phyloP scores from a whole-genome alignment of 2,888 invertebrate species.

The Crossocerus cetratus region DNA sequence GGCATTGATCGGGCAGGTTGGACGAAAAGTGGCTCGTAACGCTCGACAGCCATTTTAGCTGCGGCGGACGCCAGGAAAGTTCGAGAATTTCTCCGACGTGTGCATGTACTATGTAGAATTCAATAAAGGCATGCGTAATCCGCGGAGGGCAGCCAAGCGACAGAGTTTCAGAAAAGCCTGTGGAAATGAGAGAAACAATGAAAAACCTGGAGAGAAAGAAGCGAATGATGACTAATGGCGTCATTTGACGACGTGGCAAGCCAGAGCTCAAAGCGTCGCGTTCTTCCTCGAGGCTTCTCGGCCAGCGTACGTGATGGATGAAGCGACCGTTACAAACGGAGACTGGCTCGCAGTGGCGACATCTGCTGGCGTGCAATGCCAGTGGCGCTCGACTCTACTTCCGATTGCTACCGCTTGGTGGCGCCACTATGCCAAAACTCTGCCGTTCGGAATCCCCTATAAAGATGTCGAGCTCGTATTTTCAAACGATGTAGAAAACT shows the following conservation, averaged over 20 bases:
- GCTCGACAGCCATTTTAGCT: constrained; percentile 15
- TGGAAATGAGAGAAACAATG: neutral
- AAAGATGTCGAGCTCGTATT: neutral
- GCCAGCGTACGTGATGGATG: constrained; percentile 47
- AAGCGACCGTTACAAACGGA: constrained; percentile 55
- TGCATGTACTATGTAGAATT: neutral
- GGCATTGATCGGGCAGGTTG: neutral
- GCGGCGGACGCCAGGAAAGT: constrained; percentile 9
- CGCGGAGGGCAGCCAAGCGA: neutral
- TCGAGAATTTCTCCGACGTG: constrained; percentile 11
- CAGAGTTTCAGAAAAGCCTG: neutral
- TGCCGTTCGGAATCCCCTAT: neutral
- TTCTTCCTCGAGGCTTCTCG: constrained; percentile 26
- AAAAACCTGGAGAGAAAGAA: constrained; percentile 20
- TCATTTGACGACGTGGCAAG: constrained; percentile 73
- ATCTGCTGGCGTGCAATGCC: constrained; percentile 46
- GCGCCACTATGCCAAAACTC: constrained; percentile 28
- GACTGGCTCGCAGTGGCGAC: constrained; percentile 53
- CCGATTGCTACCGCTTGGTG: constrained; percentile 43
- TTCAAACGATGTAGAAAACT: no score
- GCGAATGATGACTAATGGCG: constrained; percentile 66
- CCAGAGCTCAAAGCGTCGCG: constrained; percentile 44
- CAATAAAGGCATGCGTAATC: constrained; percentile 4
- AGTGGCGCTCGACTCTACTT: neutral
- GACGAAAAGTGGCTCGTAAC: neutral